phyloP scores from a whole-genome alignment of 2,888 invertebrate genomes.

The Epistrophe grossulariae region DNA sequence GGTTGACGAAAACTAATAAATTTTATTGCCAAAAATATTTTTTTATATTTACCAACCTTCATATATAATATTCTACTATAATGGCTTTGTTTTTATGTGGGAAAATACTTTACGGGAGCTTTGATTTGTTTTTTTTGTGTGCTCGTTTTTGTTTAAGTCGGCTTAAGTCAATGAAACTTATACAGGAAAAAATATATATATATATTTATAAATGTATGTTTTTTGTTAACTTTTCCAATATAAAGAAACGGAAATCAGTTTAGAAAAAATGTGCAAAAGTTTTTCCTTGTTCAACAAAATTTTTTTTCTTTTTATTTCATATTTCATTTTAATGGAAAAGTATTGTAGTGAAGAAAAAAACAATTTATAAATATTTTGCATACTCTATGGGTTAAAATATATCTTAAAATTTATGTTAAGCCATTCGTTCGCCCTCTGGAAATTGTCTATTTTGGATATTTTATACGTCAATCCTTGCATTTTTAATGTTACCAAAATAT shows the following conservation, averaged over 20 bases:
- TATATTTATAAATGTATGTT: background rate
- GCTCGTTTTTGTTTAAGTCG: background rate
- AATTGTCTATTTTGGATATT: too few species aligned
- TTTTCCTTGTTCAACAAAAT: conserved; percentile 5
- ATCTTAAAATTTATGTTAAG: too few species aligned
- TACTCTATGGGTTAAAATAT: too few species aligned
- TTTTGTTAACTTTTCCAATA: conserved; percentile 35
- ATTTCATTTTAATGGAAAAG: background rate
- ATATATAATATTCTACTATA: background rate
- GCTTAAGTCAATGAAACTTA: conserved; percentile 58
- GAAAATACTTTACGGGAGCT: background rate
- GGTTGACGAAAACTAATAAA: background rate
- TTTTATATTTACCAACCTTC: background rate
- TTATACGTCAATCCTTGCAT: too few species aligned
- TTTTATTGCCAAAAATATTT: background rate
- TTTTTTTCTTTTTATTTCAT: background rate
- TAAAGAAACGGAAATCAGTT: conserved; percentile 64
- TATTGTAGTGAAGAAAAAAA: background rate
- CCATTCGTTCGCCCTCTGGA: too few species aligned
- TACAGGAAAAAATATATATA: conserved; percentile 18
- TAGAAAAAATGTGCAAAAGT: conserved; percentile 40
- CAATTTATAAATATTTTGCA: too few species aligned
- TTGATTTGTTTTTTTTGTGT: conserved; percentile 9
- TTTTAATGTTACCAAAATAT: too few species aligned
- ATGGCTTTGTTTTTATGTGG: background rate